These are phyloP conservation scores for Notothenia coriiceps DNA, from an alignment of 2,113 vertebrate genomes.

Conservation along the genomic window DNA sequence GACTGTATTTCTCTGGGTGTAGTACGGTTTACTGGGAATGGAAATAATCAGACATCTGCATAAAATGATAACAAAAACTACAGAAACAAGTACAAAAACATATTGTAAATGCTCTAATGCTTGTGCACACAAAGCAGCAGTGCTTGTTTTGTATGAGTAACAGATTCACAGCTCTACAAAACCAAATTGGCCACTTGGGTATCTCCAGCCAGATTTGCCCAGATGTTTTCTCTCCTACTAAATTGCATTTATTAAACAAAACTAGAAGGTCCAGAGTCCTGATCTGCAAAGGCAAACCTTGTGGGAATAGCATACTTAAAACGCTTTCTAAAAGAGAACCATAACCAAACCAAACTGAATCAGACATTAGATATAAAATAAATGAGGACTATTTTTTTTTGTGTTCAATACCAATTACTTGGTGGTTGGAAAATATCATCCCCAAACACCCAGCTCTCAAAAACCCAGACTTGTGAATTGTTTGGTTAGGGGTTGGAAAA, in stretches of 20 bases:
- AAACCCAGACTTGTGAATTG: not conserved
- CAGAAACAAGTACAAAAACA: not conserved
- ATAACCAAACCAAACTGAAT: not conserved
- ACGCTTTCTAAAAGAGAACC: not conserved
- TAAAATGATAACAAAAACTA: constrained; percentile 1
- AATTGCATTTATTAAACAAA: constrained; percentile 27
- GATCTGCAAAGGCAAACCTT: constrained; percentile 20
- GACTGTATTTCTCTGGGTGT: not conserved
- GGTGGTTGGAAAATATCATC: not conserved
- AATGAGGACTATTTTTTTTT: too few species aligned
- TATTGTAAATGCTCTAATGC: constrained; percentile 5
- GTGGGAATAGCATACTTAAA: constrained; percentile 1
- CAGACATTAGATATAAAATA: not conserved
- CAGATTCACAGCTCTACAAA: constrained; percentile 47
- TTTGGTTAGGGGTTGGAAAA: too few species aligned
- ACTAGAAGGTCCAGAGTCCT: constrained; percentile 17
- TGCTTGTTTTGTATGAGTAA: constrained; percentile 28
- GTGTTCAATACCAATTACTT: not conserved
- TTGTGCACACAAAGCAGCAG: not conserved
- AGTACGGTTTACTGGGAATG: not conserved
- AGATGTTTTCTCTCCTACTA: constrained; percentile 51
- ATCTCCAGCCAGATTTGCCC: constrained; percentile 2
- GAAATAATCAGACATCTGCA: constrained; percentile 28
- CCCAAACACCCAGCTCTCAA: not conserved
- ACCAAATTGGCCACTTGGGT: constrained; percentile 53